Evolutionary conservation across 1,140 invertebrate genomes (phyloP).

Genomic region (Galendromus occidentalis): DNA sequence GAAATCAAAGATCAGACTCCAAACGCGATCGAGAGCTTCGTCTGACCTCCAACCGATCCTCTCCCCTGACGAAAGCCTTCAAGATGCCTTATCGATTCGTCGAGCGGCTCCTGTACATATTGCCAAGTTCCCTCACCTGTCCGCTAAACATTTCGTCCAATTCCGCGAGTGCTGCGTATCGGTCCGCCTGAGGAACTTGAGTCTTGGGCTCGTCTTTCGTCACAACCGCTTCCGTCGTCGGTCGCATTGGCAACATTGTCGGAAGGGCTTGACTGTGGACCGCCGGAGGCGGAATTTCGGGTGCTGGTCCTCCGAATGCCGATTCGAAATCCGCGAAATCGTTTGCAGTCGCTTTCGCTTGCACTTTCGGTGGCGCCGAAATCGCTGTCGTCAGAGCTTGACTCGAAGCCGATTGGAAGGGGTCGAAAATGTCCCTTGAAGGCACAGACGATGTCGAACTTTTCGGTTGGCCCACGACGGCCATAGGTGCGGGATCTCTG

Average conservation of each 20-base stretch:
- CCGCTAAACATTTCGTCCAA: slow-evolving; percentile 41
- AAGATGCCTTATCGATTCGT: too few species aligned
- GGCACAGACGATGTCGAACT: background rate
- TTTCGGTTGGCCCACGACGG: background rate
- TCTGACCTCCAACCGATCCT: too few species aligned
- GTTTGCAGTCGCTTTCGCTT: background rate
- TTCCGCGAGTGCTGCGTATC: slow-evolving; percentile 60
- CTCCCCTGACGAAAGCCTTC: too few species aligned
- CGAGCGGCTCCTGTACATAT: too few species aligned
- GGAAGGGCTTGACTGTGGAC: too few species aligned
- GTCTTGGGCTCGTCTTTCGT: background rate
- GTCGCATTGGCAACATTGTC: background rate
- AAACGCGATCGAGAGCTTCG: too few species aligned
- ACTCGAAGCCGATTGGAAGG: background rate
- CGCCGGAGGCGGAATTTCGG: background rate
- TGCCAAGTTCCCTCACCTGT: background rate
- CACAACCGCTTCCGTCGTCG: background rate
- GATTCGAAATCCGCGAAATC: slow-evolving; percentile 8
- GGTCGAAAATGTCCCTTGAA: background rate
- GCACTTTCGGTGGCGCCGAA: background rate
- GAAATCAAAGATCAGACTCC: too few species aligned
- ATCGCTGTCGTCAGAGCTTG: background rate
- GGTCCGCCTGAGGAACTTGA: slow-evolving; percentile 38
- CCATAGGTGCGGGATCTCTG: background rate
- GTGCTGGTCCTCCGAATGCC: background rate